phyloP scores from a whole-genome alignment of 2,888 invertebrate genomes.

The Ctenicera cuprea region DNA sequence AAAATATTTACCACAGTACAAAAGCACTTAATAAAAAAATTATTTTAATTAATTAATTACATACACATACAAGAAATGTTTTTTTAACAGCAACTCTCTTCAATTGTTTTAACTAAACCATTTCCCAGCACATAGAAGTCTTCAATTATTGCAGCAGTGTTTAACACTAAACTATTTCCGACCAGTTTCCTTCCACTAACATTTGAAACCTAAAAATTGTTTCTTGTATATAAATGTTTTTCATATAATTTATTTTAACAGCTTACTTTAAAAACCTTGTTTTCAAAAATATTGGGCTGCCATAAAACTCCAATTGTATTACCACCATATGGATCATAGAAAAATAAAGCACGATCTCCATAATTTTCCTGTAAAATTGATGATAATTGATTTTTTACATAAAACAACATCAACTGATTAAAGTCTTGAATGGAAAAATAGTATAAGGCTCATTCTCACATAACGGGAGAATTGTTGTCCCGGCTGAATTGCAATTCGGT shows the following conservation, averaged over 20 bases:
- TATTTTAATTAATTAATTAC: too few species aligned
- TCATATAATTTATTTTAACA: neutral
- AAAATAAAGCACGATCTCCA: conserved; percentile 88
- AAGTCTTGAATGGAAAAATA: too few species aligned
- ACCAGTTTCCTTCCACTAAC: conserved; percentile 76
- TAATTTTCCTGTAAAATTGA: conserved; percentile 78
- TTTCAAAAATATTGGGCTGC: conserved; percentile 81
- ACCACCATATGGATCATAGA: conserved; percentile 93
- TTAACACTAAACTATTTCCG: conserved; percentile 75
- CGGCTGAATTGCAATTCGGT: too few species aligned
- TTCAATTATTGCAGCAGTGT: conserved; percentile 81
- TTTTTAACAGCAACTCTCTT: neutral
- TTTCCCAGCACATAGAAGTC: conserved; percentile 82
- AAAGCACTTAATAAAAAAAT: too few species aligned
- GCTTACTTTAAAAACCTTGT: conserved; percentile 83
- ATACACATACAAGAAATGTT: too few species aligned
- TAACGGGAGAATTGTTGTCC: too few species aligned
- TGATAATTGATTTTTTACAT: too few species aligned
- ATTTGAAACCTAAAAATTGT: conserved; percentile 74
- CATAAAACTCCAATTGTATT: conserved; percentile 89
- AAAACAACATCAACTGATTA: too few species aligned
- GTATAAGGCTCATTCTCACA: too few species aligned
- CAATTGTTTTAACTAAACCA: conserved; percentile 78
- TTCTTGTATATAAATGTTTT: conserved; percentile 44
- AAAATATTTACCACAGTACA: too few species aligned